phyloP scores from a whole-genome alignment of 2,113 vertebrate genomes.

The Gambusia affinis region DNA sequence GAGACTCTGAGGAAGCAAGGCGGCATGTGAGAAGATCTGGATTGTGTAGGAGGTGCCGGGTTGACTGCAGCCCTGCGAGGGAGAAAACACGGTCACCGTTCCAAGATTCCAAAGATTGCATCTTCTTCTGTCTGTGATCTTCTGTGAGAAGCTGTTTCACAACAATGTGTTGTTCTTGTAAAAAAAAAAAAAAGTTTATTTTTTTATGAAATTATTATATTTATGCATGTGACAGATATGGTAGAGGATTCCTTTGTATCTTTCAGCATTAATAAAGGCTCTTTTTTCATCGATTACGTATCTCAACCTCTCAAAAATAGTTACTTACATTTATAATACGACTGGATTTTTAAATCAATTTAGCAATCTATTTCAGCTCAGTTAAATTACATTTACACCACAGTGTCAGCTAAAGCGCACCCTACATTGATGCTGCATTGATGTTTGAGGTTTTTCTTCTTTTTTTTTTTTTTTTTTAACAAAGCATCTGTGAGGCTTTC shows the following conservation, averaged over 20 bases:
- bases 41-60: constrained; percentile 75
- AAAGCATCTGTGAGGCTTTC: constrained; percentile 49
- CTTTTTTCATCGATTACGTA: constrained; percentile 2
- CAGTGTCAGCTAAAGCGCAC: constrained; percentile 35
- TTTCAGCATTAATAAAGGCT: not conserved
- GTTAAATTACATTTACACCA: constrained; percentile 59
- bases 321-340: constrained; percentile 39
- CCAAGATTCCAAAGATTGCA: constrained; percentile 55
- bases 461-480: constrained; percentile 7
- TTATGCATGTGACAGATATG: not conserved
- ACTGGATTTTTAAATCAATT: constrained; percentile 55
- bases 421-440: constrained; percentile 48
- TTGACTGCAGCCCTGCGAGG: constrained; percentile 66
- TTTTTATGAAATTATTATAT: not conserved
- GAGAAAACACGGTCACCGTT: constrained; percentile 57
- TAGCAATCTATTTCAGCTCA: constrained; percentile 39
- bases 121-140: constrained; percentile 63
- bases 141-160: constrained; percentile 52
- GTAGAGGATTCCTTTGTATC: not conserved
- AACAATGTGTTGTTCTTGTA: constrained; percentile 42
- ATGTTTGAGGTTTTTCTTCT: constrained; percentile 32
- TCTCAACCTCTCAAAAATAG: constrained; percentile 4
- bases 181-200: constrained; percentile 35
- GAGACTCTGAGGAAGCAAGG: constrained; percentile 53
- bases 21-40: constrained; percentile 69